These are phyloP conservation scores for Amiota mariae DNA, from an alignment of 2,888 invertebrate species.

Conservation along the genomic window DNA sequence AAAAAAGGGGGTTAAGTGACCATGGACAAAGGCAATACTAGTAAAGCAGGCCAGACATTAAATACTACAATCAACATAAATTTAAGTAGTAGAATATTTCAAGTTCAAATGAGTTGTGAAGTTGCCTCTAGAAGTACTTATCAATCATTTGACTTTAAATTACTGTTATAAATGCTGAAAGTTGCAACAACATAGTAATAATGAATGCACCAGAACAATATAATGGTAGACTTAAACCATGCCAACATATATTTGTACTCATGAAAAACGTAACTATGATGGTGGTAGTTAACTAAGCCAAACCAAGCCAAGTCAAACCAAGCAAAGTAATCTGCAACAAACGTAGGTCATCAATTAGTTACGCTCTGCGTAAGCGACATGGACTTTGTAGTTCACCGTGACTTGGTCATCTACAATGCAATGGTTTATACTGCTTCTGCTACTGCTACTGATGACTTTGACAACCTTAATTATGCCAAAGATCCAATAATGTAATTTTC, in stretches of 20 bases:
- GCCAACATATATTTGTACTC: background rate
- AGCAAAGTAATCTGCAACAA: slow-evolving; percentile 38
- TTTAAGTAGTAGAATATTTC: no score
- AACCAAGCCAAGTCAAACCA: slow-evolving; percentile 57
- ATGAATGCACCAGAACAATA: background rate
- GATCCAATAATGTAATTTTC: slow-evolving; percentile 59
- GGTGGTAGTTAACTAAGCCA: slow-evolving; percentile 47
- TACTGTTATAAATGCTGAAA: no score
- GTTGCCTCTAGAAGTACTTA: no score
- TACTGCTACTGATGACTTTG: slow-evolving; percentile 31
- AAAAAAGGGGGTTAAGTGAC: no score
- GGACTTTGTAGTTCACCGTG: slow-evolving; percentile 47
- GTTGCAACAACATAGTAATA: background rate
- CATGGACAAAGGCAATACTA: no score
- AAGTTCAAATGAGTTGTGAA: no score
- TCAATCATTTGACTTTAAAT: no score
- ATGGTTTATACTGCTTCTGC: background rate
- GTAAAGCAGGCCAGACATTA: no score
- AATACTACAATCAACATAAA: no score
- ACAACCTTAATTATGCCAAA: slow-evolving; percentile 63
- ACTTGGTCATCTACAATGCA: slow-evolving; percentile 20
- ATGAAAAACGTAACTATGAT: background rate
- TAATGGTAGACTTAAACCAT: background rate
- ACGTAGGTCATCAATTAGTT: slow-evolving; percentile 52
- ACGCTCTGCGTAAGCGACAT: slow-evolving; percentile 47